phyloP scores from a whole-genome alignment of 2,113 vertebrate species.

The Melanotaenia duboulayi region DNA sequence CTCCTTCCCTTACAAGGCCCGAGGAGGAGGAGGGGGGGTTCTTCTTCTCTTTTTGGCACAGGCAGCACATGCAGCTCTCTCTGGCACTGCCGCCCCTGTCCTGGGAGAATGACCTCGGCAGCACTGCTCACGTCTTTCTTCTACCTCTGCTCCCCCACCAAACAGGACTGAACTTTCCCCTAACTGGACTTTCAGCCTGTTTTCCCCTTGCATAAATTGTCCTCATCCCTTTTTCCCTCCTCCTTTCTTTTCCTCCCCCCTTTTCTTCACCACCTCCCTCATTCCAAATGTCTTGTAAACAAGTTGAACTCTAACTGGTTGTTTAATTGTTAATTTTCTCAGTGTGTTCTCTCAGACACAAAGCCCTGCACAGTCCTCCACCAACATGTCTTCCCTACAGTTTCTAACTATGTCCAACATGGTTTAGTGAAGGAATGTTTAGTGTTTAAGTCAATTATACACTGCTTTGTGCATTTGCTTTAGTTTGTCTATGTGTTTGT shows the following conservation, averaged over 20 bases:
- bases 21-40: conserved; percentile 1
- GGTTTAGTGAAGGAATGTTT: conserved; percentile 44
- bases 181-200: conserved; percentile 86
- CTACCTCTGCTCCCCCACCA: conserved; percentile 67
- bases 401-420: conserved; percentile 20
- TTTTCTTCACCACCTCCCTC: conserved; percentile 43
- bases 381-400: conserved; percentile 21
- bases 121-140: conserved; percentile 64
- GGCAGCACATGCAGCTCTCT: conserved; percentile 46
- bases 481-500: neutral
- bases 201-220: conserved; percentile 72
- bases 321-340: conserved; percentile 87
- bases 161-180: conserved; percentile 85
- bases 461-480: conserved; percentile 7
- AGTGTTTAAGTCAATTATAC: conserved; percentile 62
- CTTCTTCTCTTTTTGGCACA: conserved; percentile 19
- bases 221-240: conserved; percentile 62
- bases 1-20: conserved; percentile 41
- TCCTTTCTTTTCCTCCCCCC: conserved; percentile 34
- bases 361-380: conserved; percentile 56
- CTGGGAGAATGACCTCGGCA: conserved; percentile 67
- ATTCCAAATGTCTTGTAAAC: conserved; percentile 83
- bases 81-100: conserved; percentile 24
- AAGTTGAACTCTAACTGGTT: conserved; percentile 85
- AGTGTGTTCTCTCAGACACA: conserved; percentile 69